Evolutionary conservation across 2,888 invertebrate species (phyloP).

Genomic region (Meloe dianella): DNA sequence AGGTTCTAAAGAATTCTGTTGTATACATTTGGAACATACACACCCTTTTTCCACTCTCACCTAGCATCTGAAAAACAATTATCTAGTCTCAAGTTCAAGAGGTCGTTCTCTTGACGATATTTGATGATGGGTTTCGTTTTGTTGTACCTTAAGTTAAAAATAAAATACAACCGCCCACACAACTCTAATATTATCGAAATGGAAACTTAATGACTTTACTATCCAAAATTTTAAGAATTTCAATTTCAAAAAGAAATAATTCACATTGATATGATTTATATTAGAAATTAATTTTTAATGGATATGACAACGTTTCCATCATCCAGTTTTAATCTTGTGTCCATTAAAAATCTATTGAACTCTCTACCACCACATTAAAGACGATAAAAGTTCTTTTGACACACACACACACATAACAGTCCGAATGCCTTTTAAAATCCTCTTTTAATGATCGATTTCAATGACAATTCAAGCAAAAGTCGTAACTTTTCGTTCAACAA

Average conservation of each 20-base stretch:
- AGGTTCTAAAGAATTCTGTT: too few species aligned
- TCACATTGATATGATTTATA: neutral
- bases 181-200: neutral
- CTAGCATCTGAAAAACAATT: neutral
- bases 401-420: slow-evolving; percentile 9
- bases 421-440: slow-evolving; percentile 13
- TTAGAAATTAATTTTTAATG: neutral
- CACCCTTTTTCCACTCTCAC: neutral
- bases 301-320: neutral
- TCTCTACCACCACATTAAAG: neutral
- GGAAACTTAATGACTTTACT: too few species aligned
- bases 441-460: slow-evolving; percentile 11
- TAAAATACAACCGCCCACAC: neutral
- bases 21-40: neutral
- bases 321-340: neutral
- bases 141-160: neutral
- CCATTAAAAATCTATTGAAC: slow-evolving; percentile 11
- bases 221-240: too few species aligned
- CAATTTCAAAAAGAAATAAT: neutral
- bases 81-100: neutral
- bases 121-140: neutral
- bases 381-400: slow-evolving; percentile 16
- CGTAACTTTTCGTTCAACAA: slow-evolving; percentile 3
- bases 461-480: slow-evolving; percentile 7
- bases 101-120: neutral